These are phyloP conservation scores for Eustalomyia histrio DNA, from an alignment of 2,888 invertebrate species.

Conservation along the genomic window DNA sequence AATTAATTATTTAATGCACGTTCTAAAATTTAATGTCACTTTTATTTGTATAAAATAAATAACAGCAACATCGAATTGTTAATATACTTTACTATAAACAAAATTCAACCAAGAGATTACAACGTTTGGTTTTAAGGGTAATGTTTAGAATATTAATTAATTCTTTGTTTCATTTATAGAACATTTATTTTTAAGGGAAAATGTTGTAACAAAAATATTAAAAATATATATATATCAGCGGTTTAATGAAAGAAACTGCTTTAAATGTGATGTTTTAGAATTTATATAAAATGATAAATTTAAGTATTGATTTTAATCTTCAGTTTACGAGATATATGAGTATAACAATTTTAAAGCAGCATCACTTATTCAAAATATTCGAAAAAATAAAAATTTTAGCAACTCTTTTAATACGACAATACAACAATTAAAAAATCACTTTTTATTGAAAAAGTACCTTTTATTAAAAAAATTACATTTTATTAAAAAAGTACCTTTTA, in stretches of 20 bases:
- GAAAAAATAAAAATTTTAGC: too few species aligned
- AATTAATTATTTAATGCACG: conserved; percentile 19
- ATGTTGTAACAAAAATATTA: neutral
- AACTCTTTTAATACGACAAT: too few species aligned
- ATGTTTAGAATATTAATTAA: conserved; percentile 7
- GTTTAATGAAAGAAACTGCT: neutral
- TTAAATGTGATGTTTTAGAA: neutral
- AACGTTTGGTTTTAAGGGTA: neutral
- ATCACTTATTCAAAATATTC: too few species aligned
- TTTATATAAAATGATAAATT: too few species aligned
- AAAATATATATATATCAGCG: neutral
- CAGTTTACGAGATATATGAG: too few species aligned
- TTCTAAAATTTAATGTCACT: conserved; percentile 47
- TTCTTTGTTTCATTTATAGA: neutral
- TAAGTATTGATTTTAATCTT: too few species aligned
- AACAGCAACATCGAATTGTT: conserved; percentile 4
- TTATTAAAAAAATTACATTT: too few species aligned
- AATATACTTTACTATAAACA: neutral
- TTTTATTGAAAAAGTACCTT: neutral
- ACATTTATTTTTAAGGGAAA: neutral
- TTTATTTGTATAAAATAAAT: conserved; percentile 15
- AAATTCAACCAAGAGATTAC: neutral
- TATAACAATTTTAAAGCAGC: too few species aligned
- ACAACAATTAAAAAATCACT: too few species aligned
- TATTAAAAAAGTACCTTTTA: neutral